Evolutionary conservation across 2,797 vertebrate genomes (phyloP).

Genomic region (Tinamus major): DNA sequence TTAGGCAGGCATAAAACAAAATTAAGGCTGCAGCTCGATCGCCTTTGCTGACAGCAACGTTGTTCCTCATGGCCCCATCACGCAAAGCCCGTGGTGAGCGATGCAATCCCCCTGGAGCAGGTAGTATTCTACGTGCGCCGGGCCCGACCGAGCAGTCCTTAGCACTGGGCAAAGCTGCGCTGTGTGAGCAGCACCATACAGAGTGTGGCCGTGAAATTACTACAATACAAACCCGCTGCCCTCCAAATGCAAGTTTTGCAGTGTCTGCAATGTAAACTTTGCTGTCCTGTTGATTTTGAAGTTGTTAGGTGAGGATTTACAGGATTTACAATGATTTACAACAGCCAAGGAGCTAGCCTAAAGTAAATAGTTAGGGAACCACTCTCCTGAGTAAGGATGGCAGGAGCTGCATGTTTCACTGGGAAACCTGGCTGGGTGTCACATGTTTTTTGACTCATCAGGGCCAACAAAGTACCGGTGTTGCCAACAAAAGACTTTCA

Average conservation of each 20-base stretch:
- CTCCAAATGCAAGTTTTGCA: accelerated
- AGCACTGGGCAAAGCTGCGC: neutral
- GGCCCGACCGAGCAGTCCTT: neutral
- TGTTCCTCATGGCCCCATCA: neutral
- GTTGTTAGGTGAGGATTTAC: neutral
- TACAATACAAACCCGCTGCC: neutral
- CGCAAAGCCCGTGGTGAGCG: neutral
- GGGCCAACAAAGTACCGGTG: neutral
- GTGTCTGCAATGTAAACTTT: neutral
- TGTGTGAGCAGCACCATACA: neutral
- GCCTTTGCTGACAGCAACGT: conserved; percentile 24
- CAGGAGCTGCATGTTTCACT: neutral
- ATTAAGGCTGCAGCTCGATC: conserved; percentile 72
- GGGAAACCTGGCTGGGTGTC: neutral
- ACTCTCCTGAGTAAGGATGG: neutral
- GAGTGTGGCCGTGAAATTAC: accelerated
- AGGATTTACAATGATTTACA: neutral
- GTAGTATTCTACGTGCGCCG: neutral
- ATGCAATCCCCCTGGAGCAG: neutral
- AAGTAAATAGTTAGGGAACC: neutral
- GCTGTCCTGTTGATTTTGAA: accelerated
- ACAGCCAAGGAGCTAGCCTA: neutral
- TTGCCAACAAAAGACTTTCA: neutral
- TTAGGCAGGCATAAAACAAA: conserved; percentile 54
- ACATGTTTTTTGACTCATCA: neutral